Conservation (phyloP, 2,797 vertebrate species). For the Sebastes alutus region DNA sequence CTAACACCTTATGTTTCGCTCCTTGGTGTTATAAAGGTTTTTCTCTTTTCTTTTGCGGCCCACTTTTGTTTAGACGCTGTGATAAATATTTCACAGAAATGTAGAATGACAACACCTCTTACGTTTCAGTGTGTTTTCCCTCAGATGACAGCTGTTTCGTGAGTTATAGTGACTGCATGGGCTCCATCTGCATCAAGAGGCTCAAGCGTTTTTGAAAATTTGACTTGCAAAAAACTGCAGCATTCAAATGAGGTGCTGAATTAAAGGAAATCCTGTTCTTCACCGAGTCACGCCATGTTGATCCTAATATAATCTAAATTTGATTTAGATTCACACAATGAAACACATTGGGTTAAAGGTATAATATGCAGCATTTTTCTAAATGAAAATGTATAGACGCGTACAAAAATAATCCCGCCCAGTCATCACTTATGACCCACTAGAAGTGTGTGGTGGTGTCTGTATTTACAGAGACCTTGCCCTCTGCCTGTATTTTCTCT, state of each 20-base stretch:
- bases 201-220: constrained; percentile 4
- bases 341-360: neutral
- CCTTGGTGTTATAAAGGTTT: constrained; percentile 9
- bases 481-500: neutral
- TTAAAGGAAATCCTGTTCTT: constrained; percentile 50
- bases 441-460: neutral
- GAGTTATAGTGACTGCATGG: constrained; percentile 2
- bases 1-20: constrained; percentile 44
- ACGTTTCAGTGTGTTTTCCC: neutral
- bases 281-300: neutral
- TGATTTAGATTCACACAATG: neutral
- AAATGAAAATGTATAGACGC: too few species aligned
- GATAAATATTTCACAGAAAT: constrained; percentile 18
- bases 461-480: too few species aligned
- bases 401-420: too few species aligned
- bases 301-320: neutral
- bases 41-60: neutral
- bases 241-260: constrained; percentile 54
- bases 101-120: constrained; percentile 5
- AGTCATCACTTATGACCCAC: neutral
- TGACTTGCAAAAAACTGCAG: constrained; percentile 60
- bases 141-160: constrained; percentile 3
- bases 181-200: constrained; percentile 1
- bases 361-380: neutral
- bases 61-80: constrained; percentile 6